Base-by-base conservation (phyloP, 2,797 vertebrate species). In the Smutsia gigantea region DNA sequence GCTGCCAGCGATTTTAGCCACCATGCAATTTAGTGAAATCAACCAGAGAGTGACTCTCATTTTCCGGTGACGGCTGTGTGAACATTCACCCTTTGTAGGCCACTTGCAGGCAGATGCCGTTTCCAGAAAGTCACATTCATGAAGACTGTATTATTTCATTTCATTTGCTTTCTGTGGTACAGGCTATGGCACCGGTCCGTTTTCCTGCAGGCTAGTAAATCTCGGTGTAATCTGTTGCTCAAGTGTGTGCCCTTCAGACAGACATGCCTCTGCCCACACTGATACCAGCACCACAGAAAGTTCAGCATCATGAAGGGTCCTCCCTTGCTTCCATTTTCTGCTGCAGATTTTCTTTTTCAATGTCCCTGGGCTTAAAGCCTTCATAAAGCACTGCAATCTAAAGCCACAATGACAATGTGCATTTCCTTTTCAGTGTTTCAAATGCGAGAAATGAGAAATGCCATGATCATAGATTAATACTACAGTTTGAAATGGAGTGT, bases 371-470 rank as follows among this genome's bases (percentile, higher is more conserved):
- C 8, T 93, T 64, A 97, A 98, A 96, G 89, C 11, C 61, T 75
- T 63, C 12, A 78, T 31, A 61, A 85, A 75, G 1, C 7, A n/a
- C n/a, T 95, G 23, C 68, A 93, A 53, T 85, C 15, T 78, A n/a
- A 97, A 75, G 42, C 63, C 13, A 94, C 71, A 95, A 10, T 13
- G 7, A 86, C 87, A 68, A 77, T 34, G 57, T 72, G 7, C 39
- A 27, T 71, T 93, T 95, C 53, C 49, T 95, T 93, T 86, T 53
- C 42, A 46, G 42, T 46, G 42, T 46, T 46, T 46, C 49, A 46
- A 61, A 89, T 88, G 63, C 91, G 87, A 95, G n/a, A 94, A 95
- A 94, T 92, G 49, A 89, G 86, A 93, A 94, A 96, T 72, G 21
- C 39, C 71, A 46, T 83, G 34, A 82, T 61, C 78, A 59, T 39